A percentile compares a stretch with the other conserved stretches of the same genome.
Evolutionary conservation across 2,888 invertebrate genomes (phyloP).

Genomic region (Leptinotarsa haldemani): DNA sequence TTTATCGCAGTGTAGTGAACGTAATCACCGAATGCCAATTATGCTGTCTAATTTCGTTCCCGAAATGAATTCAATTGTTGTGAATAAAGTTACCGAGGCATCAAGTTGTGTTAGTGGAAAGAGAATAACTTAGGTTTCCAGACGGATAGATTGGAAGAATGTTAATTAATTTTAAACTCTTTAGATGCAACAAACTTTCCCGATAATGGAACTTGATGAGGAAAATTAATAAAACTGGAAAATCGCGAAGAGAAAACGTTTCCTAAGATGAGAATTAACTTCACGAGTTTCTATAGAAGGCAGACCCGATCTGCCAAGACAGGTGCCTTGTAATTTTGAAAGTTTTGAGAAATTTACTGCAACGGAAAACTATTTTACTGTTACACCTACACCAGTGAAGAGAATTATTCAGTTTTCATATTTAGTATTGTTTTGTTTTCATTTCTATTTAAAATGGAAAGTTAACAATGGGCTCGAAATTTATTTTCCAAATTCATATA

Average conservation of each 20-base stretch:
- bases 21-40: constrained; percentile 24
- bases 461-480: too few species aligned
- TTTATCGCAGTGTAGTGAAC: background rate
- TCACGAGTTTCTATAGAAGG: constrained; percentile 5
- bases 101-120: constrained; percentile 50
- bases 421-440: too few species aligned
- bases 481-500: too few species aligned
- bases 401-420: too few species aligned
- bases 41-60: constrained; percentile 28
- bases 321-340: background rate
- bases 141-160: constrained; percentile 62
- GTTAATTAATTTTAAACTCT: constrained; percentile 64
- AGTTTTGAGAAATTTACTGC: background rate
- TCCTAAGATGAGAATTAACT: constrained; percentile 25
- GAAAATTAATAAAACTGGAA: constrained; percentile 48
- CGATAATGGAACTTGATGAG: constrained; percentile 52
- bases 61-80: constrained; percentile 36
- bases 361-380: background rate
- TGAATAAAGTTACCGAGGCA: constrained; percentile 42
- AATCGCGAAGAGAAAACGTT: constrained; percentile 19
- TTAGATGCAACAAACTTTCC: constrained; percentile 58
- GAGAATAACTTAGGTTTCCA: constrained; percentile 60
- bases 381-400: too few species aligned
- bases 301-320: background rate
- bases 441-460: too few species aligned